Conservation (phyloP, 2,113 vertebrate species). For the Henicopernis longicauda region DNA sequence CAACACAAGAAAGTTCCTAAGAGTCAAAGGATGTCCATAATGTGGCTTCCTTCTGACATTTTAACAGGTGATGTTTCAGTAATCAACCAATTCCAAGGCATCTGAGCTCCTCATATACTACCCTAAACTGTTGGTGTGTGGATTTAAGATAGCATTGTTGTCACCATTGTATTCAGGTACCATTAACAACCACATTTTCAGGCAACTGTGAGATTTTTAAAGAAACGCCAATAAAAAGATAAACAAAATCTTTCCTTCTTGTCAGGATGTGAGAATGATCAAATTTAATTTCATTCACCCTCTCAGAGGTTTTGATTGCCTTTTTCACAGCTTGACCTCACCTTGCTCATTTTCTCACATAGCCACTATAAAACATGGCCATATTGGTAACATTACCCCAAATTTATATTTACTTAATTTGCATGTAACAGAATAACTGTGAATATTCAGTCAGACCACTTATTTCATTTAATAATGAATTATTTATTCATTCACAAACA, state of each 20-base stretch:
- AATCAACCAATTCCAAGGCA: conserved; percentile 4
- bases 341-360: background rate
- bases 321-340: background rate
- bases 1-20: background rate
- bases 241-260: background rate
- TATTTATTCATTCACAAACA: background rate
- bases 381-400: background rate
- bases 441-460: background rate
- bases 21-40: background rate
- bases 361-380: background rate
- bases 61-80: conserved; percentile 34
- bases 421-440: background rate
- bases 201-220: background rate
- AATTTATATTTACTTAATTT: background rate
- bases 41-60: conserved; percentile 24
- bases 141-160: conserved; percentile 10
- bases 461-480: background rate
- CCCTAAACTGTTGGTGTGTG: background rate
- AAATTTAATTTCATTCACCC: background rate
- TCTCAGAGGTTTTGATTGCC: background rate
- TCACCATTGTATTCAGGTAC: background rate
- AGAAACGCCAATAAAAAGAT: background rate
- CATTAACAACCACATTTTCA: conserved; percentile 22
- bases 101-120: background rate
- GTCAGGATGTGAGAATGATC: background rate